These are phyloP conservation scores for Coreoperca whiteheadi DNA, from an alignment of 2,113 vertebrate species.

Conservation along the genomic window DNA sequence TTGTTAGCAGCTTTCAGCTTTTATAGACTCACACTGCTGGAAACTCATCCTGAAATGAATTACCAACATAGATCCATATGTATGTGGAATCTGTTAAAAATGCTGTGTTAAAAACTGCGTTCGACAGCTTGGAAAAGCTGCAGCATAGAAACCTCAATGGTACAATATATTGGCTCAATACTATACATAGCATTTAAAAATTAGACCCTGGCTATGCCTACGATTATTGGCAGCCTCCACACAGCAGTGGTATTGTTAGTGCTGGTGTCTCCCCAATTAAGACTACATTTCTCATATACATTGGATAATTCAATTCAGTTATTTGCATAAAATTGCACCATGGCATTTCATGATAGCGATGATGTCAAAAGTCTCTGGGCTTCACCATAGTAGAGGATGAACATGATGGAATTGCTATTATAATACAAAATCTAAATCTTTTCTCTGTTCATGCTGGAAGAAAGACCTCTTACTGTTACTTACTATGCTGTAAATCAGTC, in stretches of 20 bases:
- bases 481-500: background rate
- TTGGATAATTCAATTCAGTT: no score
- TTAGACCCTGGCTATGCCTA: background rate
- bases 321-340: background rate
- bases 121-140: background rate
- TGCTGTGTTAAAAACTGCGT: background rate
- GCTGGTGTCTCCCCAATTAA: background rate
- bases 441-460: background rate
- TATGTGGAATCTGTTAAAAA: conserved; percentile 2
- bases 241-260: background rate
- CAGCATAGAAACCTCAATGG: background rate
- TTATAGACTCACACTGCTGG: background rate
- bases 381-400: background rate
- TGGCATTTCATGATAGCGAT: background rate
- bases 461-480: background rate
- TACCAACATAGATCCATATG: background rate
- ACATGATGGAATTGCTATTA: background rate
- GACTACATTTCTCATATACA: background rate
- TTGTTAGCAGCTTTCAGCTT: conserved; percentile 12
- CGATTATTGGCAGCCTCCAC: background rate
- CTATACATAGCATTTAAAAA: background rate
- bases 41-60: conserved; percentile 3
- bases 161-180: background rate
- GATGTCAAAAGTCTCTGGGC: background rate
- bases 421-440: background rate